Base-by-base conservation (phyloP, 2,888 invertebrate species). In the Tanytarsus gracilentus region DNA sequence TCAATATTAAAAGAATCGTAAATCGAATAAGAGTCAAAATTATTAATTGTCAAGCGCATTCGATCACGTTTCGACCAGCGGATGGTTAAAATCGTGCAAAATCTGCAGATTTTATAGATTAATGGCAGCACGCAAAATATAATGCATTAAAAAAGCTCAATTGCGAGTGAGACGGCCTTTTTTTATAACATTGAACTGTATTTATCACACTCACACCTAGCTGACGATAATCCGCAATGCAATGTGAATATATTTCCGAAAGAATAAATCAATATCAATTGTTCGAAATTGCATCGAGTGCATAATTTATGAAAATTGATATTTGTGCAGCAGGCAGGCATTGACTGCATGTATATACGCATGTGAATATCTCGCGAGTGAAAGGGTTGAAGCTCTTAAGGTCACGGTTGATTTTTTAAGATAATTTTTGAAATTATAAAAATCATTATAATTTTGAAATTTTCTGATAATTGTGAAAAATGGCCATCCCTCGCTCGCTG, bases 211-310 rank as follows among this genome's bases (percentile, higher is more conserved):
- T 4, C 27, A 50, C 14, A 27, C 4, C 36, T 36, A 36, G 16
- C 16, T 36, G 36, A 16, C n/a, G n/a, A 4, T 16, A 36, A 14
- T 16, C 33, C 18, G 23, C 5, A 44, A 44, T 21, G 18, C 44
- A 44, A 18, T 23, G 14, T 18, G 18, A n/a, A 8, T 16, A 7
- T 16, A 39, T n/a, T n/a, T 16, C 16, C 11, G 14, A 39, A 11
- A 44, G 27, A 53, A 51, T 51, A 53, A 53, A 53, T 52, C 53
- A 36, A 53, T 53, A 53, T 36, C 33, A 53, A 49, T 49, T 49
- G 49, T 27, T 18, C 18, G 14, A 11, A 27, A 49, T 49, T 25
- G 49, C 27, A 18, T 25, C 36, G 29, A 25, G 1, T 53, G 36
- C 36, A 53, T 53, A 36, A 53, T 53, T 53, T 53, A 53, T 53